These are phyloP conservation scores for Hemibagrus guttatus DNA, from an alignment of 2,797 vertebrate species.

Conservation along the genomic window DNA sequence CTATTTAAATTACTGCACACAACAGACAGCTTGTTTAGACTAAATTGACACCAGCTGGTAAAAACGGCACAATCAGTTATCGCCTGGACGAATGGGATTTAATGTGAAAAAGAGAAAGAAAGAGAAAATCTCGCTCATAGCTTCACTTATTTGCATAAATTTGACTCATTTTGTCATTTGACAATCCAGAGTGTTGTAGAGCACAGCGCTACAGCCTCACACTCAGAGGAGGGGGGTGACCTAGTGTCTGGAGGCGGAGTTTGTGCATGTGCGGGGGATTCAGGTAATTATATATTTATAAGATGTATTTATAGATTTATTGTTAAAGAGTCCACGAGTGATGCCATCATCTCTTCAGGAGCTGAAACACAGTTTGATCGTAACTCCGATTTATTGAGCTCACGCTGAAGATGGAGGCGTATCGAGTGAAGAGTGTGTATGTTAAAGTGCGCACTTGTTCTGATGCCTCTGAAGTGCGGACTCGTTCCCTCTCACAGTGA, in stretches of 20 bases:
- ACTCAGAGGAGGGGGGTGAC: neutral
- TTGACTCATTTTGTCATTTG: constrained; percentile 31
- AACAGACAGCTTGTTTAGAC: constrained; percentile 54
- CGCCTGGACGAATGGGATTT: constrained; percentile 57
- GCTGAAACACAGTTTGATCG: neutral
- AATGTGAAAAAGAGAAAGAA: constrained; percentile 13
- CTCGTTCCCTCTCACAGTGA: neutral
- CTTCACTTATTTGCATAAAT: constrained; percentile 57
- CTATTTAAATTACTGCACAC: constrained; percentile 58
- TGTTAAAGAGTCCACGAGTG: neutral
- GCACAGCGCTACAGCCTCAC: too few relatives aligned
- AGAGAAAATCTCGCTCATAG: constrained; percentile 42
- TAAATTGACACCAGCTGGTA: constrained; percentile 51
- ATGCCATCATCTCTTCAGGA: neutral
- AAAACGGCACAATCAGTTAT: constrained; percentile 51
- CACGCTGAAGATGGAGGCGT: neutral
- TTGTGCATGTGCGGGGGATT: neutral
- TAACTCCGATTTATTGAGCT: too few relatives aligned
- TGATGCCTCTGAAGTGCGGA: neutral
- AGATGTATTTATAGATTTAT: neutral
- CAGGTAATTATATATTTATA: neutral
- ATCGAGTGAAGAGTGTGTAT: neutral
- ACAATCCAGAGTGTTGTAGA: neutral
- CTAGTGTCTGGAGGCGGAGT: neutral
- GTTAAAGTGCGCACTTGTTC: neutral